These are phyloP conservation scores for Triops longicaudatus DNA, from an alignment of 1,140 invertebrate species.

Conservation along the genomic window DNA sequence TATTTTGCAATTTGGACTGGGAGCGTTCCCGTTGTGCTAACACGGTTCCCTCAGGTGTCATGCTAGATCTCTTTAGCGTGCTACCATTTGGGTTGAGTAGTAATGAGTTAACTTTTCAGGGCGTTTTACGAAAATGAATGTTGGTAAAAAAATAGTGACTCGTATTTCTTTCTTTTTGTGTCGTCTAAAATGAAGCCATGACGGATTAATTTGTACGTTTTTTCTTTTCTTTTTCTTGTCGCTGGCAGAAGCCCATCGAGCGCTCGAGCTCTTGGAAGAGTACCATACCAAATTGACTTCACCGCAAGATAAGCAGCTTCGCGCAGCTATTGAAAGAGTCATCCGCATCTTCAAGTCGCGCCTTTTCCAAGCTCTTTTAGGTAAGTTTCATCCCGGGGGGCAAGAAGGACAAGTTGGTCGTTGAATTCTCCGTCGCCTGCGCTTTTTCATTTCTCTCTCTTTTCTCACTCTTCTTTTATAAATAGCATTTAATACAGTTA, in stretches of 20 bases:
- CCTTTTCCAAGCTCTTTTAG: conserved; percentile 91
- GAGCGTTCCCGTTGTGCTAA: neutral
- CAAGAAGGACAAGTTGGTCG: no score
- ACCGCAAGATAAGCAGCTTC: conserved; percentile 85
- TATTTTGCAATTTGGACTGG: neutral
- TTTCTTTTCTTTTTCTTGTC: conserved; percentile 32
- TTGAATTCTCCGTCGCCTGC: no score
- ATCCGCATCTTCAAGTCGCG: conserved; percentile 96
- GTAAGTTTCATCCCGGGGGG: conserved; percentile 53
- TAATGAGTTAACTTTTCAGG: neutral
- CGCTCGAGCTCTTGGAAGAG: conserved; percentile 92
- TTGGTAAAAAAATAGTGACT: neutral
- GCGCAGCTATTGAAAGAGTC: conserved; percentile 90
- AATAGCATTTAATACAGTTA: no score
- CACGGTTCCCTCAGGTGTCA: neutral
- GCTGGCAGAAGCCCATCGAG: conserved; percentile 87
- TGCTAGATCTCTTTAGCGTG: neutral
- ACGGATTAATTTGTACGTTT: neutral
- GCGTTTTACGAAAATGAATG: conserved; percentile 7
- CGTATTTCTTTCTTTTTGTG: neutral
- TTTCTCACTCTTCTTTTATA: no score
- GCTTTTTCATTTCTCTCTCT: no score
- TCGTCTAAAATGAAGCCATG: neutral
- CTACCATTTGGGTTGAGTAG: neutral
- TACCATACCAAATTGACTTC: conserved; percentile 86